These are phyloP conservation scores for Temnothorax rugatulus DNA, from an alignment of 2,888 invertebrate species.

Conservation along the genomic window DNA sequence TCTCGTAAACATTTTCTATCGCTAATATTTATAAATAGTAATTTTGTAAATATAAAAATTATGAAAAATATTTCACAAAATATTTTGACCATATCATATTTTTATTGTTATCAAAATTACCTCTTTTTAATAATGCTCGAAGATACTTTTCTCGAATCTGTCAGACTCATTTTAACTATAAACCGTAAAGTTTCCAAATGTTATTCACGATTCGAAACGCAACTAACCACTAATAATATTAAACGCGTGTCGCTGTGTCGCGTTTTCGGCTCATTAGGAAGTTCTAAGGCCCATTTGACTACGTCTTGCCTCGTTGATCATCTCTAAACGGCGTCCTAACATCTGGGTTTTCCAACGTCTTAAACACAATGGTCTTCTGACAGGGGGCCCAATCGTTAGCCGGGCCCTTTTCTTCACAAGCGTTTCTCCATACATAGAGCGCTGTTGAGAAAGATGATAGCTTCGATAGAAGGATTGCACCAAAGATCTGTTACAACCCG, in stretches of 20 bases:
- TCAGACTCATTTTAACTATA: neutral
- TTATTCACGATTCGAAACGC: neutral
- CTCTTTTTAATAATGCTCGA: neutral
- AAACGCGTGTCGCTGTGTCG: neutral
- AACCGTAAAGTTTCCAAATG: neutral
- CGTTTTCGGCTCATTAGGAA: neutral
- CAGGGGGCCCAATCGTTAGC: conserved; percentile 2
- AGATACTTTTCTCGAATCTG: neutral
- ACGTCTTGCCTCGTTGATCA: conserved; percentile 21
- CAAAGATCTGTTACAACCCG: conserved; percentile 29
- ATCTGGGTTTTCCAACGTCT: conserved; percentile 23
- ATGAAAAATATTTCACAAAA: neutral
- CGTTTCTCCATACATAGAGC: conserved; percentile 33
- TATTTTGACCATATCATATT: neutral
- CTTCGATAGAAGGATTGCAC: conserved; percentile 40
- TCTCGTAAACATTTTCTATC: neutral
- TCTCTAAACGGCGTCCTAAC: conserved; percentile 25
- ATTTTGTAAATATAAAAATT: neutral
- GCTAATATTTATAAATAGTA: neutral
- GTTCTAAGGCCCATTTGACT: neutral
- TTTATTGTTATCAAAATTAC: conserved; percentile 2
- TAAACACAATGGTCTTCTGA: conserved; percentile 46
- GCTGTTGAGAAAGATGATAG: conserved; percentile 40
- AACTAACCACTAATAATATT: neutral
- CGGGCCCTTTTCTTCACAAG: conserved; percentile 12